phyloP scores from a whole-genome alignment of 2,797 vertebrate genomes.

The Enteromius unitaeniatus region DNA sequence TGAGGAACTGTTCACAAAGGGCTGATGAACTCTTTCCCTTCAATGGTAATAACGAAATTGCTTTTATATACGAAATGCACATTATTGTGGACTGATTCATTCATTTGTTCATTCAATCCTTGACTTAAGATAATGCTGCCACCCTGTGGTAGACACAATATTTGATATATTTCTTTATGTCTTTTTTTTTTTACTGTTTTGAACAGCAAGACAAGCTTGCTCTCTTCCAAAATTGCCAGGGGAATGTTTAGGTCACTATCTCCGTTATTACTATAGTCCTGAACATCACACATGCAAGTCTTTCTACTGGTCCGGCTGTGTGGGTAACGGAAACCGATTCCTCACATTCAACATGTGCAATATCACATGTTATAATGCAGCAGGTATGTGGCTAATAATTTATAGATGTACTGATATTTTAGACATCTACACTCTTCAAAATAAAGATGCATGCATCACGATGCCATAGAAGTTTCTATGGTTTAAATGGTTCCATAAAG shows the following conservation, averaged over 20 bases:
- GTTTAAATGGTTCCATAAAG: too few relatives aligned
- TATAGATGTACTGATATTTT: too few relatives aligned
- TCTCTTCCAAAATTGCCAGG: slow-evolving; percentile 54
- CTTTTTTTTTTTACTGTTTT: not conserved
- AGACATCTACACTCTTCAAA: too few relatives aligned
- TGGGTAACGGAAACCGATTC: slow-evolving; percentile 80
- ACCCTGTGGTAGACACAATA: slow-evolving; percentile 44
- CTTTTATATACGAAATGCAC: not conserved
- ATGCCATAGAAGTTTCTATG: too few relatives aligned
- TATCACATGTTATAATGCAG: slow-evolving; percentile 71
- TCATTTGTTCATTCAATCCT: not conserved
- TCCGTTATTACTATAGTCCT: slow-evolving; percentile 72
- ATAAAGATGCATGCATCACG: too few relatives aligned
- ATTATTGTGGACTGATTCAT: not conserved
- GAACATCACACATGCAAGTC: slow-evolving; percentile 64
- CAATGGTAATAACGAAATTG: slow-evolving; percentile 64
- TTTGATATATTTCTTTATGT: not conserved
- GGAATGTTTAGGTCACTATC: slow-evolving; percentile 25
- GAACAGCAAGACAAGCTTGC: slow-evolving; percentile 60
- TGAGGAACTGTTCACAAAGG: slow-evolving; percentile 71
- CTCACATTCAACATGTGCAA: slow-evolving; percentile 61
- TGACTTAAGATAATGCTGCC: slow-evolving; percentile 7
- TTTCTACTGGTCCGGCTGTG: slow-evolving; percentile 70
- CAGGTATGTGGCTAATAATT: slow-evolving; percentile 60
- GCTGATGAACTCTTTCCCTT: slow-evolving; percentile 63